Evolutionary conservation across 2,113 vertebrate species (phyloP), one percentile per base, ranked within the genome.

Genomic region (Patagioenas fasciata): DNA sequence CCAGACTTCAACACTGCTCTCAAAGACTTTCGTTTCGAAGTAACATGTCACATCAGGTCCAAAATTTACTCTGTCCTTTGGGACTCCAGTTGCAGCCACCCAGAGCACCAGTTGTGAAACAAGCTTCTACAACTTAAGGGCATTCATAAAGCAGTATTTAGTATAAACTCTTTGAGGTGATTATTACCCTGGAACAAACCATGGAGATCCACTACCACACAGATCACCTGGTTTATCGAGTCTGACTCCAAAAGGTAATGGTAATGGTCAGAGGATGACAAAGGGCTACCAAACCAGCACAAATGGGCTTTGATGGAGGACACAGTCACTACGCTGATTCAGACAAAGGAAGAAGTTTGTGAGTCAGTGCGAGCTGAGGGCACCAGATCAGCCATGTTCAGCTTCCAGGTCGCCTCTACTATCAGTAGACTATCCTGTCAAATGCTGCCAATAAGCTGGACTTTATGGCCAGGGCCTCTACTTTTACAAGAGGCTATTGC

Each of bases 1-100:
- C 21, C 31, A 92, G 21, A 48, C 40, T 88, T 90, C 82, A 94
- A 81, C 65, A 69, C 60, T 83, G 75, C 67, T 80, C 75, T 81
- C 80, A 78, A 85, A 78, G 51, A 34, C 66, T 67, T 40, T 56
- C 38, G 88, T 50, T 71, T 70, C 26, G 36, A 24, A 88, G 89
- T 38, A 34, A 90, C 88, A 88, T 36, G 42, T 42, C 64, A 92
- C 17, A 34, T 65, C 10, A 77, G 54, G 42, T 86, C 67, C 75
- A 83, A 78, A 91, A 88, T 71, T 71, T 53, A 77, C 88, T 53
- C 48, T 50, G 34, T 82, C 81, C 66, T 80, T 83, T 42, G 88
- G 51, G 93, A 95, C 34, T 64, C 32, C 19, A 57, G 64, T 15
- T 85, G 69, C 75, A 91, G 31, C 29, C 82, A 91, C 70, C 32